Percentiles rank a stretch among this genome's conserved stretches.
These are phyloP conservation scores for Hoplias malabaricus DNA, from an alignment of 2,113 vertebrate species.

Conservation along the genomic window DNA sequence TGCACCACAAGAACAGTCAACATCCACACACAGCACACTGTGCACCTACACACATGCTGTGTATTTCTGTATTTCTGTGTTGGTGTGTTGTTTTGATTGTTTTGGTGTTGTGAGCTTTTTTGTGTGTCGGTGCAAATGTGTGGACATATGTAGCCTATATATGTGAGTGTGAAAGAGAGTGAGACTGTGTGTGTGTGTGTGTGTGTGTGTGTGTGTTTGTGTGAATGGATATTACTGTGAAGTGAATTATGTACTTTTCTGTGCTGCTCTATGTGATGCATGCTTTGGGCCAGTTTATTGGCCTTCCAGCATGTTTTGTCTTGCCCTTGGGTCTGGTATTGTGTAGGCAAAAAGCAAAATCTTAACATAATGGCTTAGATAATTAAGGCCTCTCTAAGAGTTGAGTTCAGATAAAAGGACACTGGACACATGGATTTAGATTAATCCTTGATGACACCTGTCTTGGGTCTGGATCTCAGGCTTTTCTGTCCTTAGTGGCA, in stretches of 20 bases:
- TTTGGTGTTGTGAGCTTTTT: conserved; percentile 31
- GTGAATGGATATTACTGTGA: conserved; percentile 14
- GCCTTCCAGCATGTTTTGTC: conserved; percentile 68
- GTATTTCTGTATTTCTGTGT: conserved; percentile 14
- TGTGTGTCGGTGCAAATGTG: conserved; percentile 23
- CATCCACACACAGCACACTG: conserved; percentile 33
- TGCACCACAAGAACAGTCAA: conserved; percentile 40
- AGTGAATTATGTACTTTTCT: conserved; percentile 15
- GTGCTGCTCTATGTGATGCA: conserved; percentile 48
- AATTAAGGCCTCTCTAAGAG: too few relatives aligned
- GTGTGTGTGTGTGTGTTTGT: conserved; percentile 17
- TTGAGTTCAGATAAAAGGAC: too few relatives aligned
- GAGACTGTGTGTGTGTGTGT: conserved; percentile 23
- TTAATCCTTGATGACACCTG: neutral
- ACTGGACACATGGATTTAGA: neutral
- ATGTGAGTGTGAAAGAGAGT: neutral
- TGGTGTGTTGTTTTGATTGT: conserved; percentile 18
- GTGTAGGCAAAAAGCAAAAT: conserved; percentile 47
- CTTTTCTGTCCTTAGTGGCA: neutral
- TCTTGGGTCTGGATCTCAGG: neutral
- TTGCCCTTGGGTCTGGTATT: conserved; percentile 63
- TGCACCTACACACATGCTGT: conserved; percentile 29
- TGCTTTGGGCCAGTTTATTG: conserved; percentile 54
- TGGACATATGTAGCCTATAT: conserved; percentile 18
- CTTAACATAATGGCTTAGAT: neutral